Base-by-base conservation (phyloP, 2,888 invertebrate genomes). In the Phytoseiulus persimilis region DNA sequence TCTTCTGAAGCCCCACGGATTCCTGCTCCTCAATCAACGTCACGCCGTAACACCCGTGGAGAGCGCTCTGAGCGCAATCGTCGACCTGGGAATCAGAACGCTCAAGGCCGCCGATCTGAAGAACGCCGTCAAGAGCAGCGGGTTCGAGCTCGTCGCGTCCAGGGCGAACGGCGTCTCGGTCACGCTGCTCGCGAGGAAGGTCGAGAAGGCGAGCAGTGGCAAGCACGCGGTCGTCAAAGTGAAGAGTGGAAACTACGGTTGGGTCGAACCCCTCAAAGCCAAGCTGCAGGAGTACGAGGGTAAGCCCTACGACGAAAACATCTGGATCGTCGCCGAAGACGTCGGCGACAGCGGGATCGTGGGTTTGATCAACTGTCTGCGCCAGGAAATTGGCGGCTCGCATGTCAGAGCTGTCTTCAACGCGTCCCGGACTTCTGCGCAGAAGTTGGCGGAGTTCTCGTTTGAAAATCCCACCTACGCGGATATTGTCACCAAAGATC, bases 231-330 rank as follows among this genome's bases (percentile, higher is more conserved):
- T 90, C 32, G 6, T 91, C 23, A 65, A 83, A 31, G 89, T 91
- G 1, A 90, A 33, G 14, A 89, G 89, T 28, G 90, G 65, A 14
- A 39, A 84, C 84, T 90, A 90, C 32, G 45, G 39, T 18, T 98
- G 98, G 97, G 95, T 98, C 89, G 96, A 96, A 89, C 93, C 94
- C 18, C 93, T 98, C 83, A 97, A 97, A 92, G 28, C 84, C 18
- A 39, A 39, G 3, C 6, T 91, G 28, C 83, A 31, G 32, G 83
- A 87, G 87, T 87, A 46, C 39, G 90, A 93, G 39, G 90, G 91
- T 2, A 95, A 95, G 91, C 92, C 92, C 31, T 92, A 92, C 45
- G 94, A 92, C 90, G 83, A 83, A 9, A 90, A 32, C 28, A 91
- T 94, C 46, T 94, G 94, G 94, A 91, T 94, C 84, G 91, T 92